Evolutionary conservation across 2,113 vertebrate genomes (phyloP), one percentile per base, ranked within the genome.

Genomic region (Anoplopoma fimbria): DNA sequence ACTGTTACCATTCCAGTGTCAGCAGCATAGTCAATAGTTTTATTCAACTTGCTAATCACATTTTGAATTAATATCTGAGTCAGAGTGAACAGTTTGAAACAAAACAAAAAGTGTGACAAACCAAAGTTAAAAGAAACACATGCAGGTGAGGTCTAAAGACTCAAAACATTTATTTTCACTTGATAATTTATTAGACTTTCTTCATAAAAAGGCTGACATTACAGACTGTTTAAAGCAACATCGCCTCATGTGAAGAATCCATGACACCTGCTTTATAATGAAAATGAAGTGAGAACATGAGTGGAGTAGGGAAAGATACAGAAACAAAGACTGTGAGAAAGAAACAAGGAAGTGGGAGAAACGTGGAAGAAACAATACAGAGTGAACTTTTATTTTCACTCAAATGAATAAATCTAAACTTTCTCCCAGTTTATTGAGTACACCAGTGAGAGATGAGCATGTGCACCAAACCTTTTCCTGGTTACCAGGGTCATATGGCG

Each of bases 121-220:
- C 75, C 77, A 93, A 89, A 88, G 79, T 72, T 63, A 87, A 92
- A 93, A 90, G 82, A 89, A 94, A 94, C 77, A 93, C 93, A 94
- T 95, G 95, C 94, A 95, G 92, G 93, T 94, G 93, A 94, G 67
- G 86, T 88, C 92, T 94, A 93, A 92, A 93, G 91, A 92, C 93
- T 92, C 86, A 91, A 93, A 92, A 93, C 93, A 94, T 95, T 94
- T 94, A 94, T 95, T 95, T 94, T 75, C 90, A 92, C 83, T 91
- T 94, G 83, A 94, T 95, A 94, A 94, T 95, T 95, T 96, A 96
- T 95, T 95, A 90, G 90, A 93, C 88, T 90, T 93, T 93, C 88
- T 92, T 91, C 90, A 93, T 94, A 93, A 93, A 94, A 94, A 95
- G 84, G 91, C 92, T 86, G 92, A 94, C 93, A 95, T 85, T 95